These are phyloP conservation scores for Xiphophorus maculatus DNA, from an alignment of 2,113 vertebrate species.

Conservation along the genomic window DNA sequence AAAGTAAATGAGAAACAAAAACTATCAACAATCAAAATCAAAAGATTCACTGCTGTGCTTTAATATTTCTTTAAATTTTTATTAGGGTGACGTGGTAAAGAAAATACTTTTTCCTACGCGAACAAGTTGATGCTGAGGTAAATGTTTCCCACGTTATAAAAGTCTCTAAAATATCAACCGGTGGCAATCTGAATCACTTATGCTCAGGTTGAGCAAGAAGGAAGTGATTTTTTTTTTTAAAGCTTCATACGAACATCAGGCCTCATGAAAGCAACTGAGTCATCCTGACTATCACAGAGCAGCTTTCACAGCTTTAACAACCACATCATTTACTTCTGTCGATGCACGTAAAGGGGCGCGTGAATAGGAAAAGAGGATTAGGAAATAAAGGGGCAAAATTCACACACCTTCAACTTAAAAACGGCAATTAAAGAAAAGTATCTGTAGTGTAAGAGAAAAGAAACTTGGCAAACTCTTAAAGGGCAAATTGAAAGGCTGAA, in stretches of 20 bases:
- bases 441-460: background rate
- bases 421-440: background rate
- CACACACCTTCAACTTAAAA: conserved; percentile 23
- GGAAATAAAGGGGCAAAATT: conserved; percentile 12
- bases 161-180: conserved; percentile 1
- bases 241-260: conserved; percentile 35
- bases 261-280: conserved; percentile 49
- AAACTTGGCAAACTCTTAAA: background rate
- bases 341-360: conserved; percentile 11
- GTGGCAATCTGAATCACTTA: conserved; percentile 13
- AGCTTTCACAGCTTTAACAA: conserved; percentile 66
- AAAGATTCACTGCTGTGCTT: background rate
- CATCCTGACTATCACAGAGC: conserved; percentile 63
- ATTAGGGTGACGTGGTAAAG: no score
- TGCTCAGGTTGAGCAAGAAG: conserved; percentile 13
- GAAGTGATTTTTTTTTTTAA: conserved; percentile 1
- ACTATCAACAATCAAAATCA: no score
- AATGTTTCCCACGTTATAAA: background rate
- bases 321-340: conserved; percentile 55
- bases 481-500: background rate
- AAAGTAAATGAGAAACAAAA: background rate
- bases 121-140: background rate
- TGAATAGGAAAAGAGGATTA: conserved; percentile 1
- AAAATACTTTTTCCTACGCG: background rate
- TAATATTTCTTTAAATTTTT: no score